Base-by-base conservation (phyloP, 2,888 invertebrate species). In the Endomychus coccineus region DNA sequence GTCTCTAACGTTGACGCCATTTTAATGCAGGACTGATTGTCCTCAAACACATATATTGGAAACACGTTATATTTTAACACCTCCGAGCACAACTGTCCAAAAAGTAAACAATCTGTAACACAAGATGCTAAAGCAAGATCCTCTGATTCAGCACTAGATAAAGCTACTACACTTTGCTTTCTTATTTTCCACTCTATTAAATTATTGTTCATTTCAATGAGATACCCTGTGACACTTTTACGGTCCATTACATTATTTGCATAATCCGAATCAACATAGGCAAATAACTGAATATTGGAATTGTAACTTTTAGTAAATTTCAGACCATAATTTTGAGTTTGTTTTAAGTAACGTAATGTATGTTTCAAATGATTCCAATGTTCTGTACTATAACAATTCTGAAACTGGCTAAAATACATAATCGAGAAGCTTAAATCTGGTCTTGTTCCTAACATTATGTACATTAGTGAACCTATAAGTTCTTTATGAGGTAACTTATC, bases 181-280 rank as follows among this genome's bases (percentile, higher is more conserved):
- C 33, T 43, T 16, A 37, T 36, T 34, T 44, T 44, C 47, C 44
- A 43, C 25, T 12, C 35, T 6, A 50, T 25, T 15, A 43, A 14
- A 43, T 46, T 49, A 13, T 44, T 17, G 42, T 40, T 34, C 3
- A 49, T n/a, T 33, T 42, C 46, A 7, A 48, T 29, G 17, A 42
- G 6, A 41, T 19, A 50, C 22, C 50, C 49, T 22, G 40, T 35
- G 15, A 48, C 35, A 40, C 45, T 47, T 38, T 46, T 45, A 29
- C 49, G 21, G 28, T 48, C 46, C 22, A 13, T 36, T 14, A 23
- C 10, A 36, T 43, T 19, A 28, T 40, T 46, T 16, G 45, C 49
- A 48, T 40, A 49, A 34, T 46, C 48, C 9, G 47, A 27, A 40
- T 50, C 49, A 23, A 42, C 45, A 43, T 33, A 48, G 11, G 44